Percentiles rank a stretch among this genome's conserved stretches.
phyloP scores from a whole-genome alignment of 2,113 vertebrate species.

The Hyperoodon ampullatus region DNA sequence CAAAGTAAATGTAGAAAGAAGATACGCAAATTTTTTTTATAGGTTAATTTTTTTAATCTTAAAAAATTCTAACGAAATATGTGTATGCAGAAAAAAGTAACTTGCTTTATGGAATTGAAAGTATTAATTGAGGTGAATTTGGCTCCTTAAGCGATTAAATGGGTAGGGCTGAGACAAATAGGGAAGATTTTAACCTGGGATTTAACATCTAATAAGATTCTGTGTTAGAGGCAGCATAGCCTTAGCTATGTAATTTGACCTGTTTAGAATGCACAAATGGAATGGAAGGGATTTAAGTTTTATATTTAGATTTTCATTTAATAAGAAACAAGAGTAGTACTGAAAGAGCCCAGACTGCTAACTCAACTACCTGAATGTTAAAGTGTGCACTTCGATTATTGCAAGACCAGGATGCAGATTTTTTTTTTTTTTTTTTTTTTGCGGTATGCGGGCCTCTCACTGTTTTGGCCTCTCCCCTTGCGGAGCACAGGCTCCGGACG shows the following conservation, averaged over 20 bases:
- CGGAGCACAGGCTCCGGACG: too few species aligned
- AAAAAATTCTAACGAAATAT: conserved; percentile 41
- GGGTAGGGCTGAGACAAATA: background rate
- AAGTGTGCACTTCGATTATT: background rate
- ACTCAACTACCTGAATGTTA: background rate
- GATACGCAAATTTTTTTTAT: conserved; percentile 81
- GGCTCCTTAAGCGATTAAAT: background rate
- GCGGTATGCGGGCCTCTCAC: too few species aligned
- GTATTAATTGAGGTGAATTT: background rate
- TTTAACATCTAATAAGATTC: conserved; percentile 27
- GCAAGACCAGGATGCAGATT: background rate
- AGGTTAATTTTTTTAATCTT: conserved; percentile 74
- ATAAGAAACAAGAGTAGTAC: background rate
- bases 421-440: background rate
- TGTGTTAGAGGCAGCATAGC: background rate
- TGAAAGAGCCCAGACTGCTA: background rate
- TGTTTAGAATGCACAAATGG: background rate
- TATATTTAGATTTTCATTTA: background rate
- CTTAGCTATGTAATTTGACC: background rate
- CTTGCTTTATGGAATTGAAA: conserved; percentile 31
- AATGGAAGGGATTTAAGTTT: background rate
- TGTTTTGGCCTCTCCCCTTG: too few species aligned
- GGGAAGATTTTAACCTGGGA: background rate
- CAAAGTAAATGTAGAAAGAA: conserved; percentile 64
- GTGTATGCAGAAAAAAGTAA: conserved; percentile 20